Base-by-base conservation (phyloP, 2,888 invertebrate genomes). In the Papilio elwesi region DNA sequence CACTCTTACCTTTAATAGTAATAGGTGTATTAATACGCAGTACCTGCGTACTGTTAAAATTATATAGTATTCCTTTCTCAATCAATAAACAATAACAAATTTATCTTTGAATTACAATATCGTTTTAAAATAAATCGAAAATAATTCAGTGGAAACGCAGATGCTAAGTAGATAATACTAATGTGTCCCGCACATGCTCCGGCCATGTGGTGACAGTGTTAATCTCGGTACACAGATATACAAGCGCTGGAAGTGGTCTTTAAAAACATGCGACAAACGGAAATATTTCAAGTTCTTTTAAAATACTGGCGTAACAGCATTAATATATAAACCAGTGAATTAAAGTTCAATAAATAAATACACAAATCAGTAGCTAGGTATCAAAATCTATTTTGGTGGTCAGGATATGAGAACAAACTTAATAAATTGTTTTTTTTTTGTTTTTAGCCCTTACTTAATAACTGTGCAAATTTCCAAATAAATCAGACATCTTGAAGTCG, bases 191-290 rank as follows among this genome's bases (percentile, higher is more conserved):
- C 85, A 83, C 81, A 80, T 84, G 84, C 74, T 76, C 64, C 53
- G 76, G 83, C 84, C 85, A 87, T 86, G 79, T 87, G 86, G 77
- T 68, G 69, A 64, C 57, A 77, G 57, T 70, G 73, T 76, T 82
- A 79, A 79, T 78, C 71, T 74, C 66, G 68, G 63, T 74, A 73
- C 67, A 74, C 26, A 65, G 64, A 77, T 70, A 52, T 75, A 75
- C 75, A 74, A 69, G 70, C 43, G 74, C 78, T 81, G 59, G 79
- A 81, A 71, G 72, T 73, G 79, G 48, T 68, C 49, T 38, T 48
- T 73, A 65, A 48, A 63, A 43, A 53, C 59, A 71, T 71, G 3
- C n/a, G 52, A 65, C 9, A 15, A 43, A 65, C 36, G 47, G 15
- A 10, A 4, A 26, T 8, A 53, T 9, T 16, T 3, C 6, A 15